phyloP scores from a whole-genome alignment of 2,113 vertebrate genomes.

The Semnornis frantzii region DNA sequence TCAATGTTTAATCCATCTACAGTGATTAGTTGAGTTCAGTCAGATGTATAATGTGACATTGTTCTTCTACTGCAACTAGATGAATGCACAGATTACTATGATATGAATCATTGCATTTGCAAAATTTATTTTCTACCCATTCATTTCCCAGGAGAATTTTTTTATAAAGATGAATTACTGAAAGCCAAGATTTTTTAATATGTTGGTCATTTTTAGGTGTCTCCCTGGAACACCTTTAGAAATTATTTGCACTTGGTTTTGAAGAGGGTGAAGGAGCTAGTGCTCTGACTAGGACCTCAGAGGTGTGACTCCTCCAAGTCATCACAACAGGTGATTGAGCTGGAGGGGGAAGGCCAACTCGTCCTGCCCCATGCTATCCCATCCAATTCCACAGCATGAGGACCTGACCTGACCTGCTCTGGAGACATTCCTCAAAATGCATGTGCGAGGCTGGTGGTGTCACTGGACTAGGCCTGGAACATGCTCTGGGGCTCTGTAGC shows the following conservation, averaged over 20 bases:
- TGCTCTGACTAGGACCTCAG: background rate
- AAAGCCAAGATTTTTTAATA: background rate
- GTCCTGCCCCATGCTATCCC: background rate
- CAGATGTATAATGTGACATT: constrained; percentile 28
- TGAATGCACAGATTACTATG: constrained; percentile 7
- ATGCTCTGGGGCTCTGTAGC: fast-evolving
- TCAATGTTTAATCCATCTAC: background rate
- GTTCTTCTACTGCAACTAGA: constrained; percentile 15
- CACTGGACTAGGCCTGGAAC: fast-evolving
- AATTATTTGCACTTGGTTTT: background rate
- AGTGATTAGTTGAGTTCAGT: constrained; percentile 33
- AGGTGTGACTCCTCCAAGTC: fast-evolving
- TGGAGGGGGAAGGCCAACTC: background rate
- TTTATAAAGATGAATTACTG: constrained; percentile 9
- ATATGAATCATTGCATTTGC: constrained; percentile 40
- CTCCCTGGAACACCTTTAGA: background rate
- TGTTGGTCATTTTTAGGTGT: background rate
- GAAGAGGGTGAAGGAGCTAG: fast-evolving
- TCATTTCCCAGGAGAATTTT: background rate
- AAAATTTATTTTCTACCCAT: constrained; percentile 37
- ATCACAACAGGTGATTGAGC: background rate
- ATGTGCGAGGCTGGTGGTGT: fast-evolving
- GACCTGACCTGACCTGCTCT: fast-evolving
- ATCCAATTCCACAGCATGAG: too few species aligned
- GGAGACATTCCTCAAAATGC: fast-evolving